phyloP scores from a whole-genome alignment of 2,113 vertebrate genomes.

The Neomonachus schauinslandi region DNA sequence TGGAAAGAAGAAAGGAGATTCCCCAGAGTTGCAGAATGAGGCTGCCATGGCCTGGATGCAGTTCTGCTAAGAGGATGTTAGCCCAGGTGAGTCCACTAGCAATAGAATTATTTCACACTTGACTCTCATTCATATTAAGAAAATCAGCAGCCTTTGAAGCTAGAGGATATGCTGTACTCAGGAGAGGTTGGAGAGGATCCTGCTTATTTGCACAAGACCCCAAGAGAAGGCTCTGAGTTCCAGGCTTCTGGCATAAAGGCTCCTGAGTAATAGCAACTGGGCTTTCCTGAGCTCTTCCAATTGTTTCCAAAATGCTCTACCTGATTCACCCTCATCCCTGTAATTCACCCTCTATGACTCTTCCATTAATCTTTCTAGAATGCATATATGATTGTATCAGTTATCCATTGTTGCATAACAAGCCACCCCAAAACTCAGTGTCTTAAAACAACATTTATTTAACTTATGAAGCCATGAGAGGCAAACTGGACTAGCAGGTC shows the following conservation, averaged over 20 bases:
- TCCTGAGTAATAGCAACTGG: neutral
- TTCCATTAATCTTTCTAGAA: neutral
- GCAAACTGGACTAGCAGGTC: neutral
- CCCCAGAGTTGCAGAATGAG: neutral
- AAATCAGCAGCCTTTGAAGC: neutral
- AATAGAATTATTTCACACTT: neutral
- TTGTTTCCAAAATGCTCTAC: neutral
- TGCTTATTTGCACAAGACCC: neutral
- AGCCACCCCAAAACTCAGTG: neutral
- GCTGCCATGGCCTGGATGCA: neutral
- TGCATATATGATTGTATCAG: neutral
- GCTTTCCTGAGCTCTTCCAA: neutral
- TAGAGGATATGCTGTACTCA: neutral
- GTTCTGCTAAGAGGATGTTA: neutral
- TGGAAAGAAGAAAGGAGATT: neutral
- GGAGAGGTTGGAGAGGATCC: neutral
- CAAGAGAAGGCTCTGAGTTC: neutral
- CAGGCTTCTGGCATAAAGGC: neutral
- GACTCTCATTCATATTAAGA: neutral
- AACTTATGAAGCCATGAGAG: neutral
- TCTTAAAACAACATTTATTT: neutral
- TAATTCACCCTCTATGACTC: neutral
- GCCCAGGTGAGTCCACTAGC: neutral
- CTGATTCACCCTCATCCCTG: neutral
- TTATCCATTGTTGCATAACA: neutral